phyloP scores from a whole-genome alignment of 2,888 invertebrate genomes.

The Ellobium chinense region DNA sequence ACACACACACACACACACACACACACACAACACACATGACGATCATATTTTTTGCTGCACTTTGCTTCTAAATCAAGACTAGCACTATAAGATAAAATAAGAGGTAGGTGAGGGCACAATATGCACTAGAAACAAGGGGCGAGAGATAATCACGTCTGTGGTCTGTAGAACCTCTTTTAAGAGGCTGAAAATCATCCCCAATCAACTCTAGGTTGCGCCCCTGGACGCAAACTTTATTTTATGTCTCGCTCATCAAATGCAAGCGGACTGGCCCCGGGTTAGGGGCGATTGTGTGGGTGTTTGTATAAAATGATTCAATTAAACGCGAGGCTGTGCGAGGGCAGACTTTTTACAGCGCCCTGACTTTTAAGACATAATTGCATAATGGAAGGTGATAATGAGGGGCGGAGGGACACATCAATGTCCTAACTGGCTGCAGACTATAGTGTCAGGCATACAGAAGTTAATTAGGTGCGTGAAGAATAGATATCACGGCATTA shows the following conservation, averaged over 20 bases:
- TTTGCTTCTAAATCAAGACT: too few species aligned
- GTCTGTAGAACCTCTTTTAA: too few species aligned
- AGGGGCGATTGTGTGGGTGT: conserved; percentile 9
- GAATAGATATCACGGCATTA: neutral
- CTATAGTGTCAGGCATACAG: neutral
- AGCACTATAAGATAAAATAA: too few species aligned
- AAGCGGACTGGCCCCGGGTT: neutral
- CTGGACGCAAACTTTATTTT: neutral
- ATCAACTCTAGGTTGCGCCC: neutral
- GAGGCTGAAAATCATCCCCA: neutral
- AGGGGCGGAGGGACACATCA: conserved; percentile 5
- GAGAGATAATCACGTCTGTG: too few species aligned
- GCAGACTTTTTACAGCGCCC: neutral
- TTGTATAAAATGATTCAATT: conserved; percentile 2
- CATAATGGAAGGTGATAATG: neutral
- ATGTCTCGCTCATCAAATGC: neutral
- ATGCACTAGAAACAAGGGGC: too few species aligned
- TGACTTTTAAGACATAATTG: conserved; percentile 2
- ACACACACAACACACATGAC: too few species aligned
- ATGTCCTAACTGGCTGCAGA: conserved; percentile 7
- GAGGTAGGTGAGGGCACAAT: neutral
- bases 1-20: neutral
- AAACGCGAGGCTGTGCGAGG: conserved; percentile 3
- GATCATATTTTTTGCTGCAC: too few species aligned
- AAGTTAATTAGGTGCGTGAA: conserved; percentile 20